Conservation (phyloP, 2,113 vertebrate species). For the Takifugu bimaculatus region DNA sequence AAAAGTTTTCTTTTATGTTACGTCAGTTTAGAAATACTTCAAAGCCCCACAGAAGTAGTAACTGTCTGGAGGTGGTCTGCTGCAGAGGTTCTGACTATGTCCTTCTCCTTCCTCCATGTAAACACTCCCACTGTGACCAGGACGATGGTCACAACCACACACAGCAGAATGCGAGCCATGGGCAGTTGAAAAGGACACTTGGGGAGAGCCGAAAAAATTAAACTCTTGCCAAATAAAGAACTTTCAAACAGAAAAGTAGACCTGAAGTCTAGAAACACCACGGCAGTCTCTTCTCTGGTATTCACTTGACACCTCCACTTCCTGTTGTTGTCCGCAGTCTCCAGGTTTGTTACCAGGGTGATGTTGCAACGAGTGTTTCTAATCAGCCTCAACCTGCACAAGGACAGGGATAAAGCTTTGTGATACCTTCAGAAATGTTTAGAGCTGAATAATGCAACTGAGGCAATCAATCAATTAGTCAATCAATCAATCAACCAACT, state of each 20-base stretch:
- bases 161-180: slow-evolving; percentile 45
- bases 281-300: neutral
- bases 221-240: rapidly evolving
- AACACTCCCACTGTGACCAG: slow-evolving; percentile 29
- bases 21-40: too few relatives aligned
- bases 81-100: neutral
- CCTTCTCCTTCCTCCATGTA: slow-evolving; percentile 4
- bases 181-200: neutral
- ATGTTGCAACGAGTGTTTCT: slow-evolving; percentile 17
- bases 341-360: slow-evolving; percentile 31
- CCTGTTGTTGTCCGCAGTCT: slow-evolving; percentile 32
- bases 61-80: neutral
- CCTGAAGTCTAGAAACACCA: slow-evolving; percentile 19
- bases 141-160: slow-evolving; percentile 39
- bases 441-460: too few relatives aligned
- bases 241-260: slow-evolving; percentile 30
- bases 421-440: too few relatives aligned
- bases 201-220: rapidly evolving
- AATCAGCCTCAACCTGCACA: slow-evolving; percentile 22
- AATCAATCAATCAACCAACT: too few relatives aligned
- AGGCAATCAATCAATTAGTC: too few relatives aligned
- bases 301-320: slow-evolving; percentile 46
- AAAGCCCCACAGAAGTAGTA: too few relatives aligned
- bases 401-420: too few relatives aligned
- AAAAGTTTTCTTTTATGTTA: too few relatives aligned